phyloP scores from a whole-genome alignment of 2,797 vertebrate genomes.

The Netta rufina region DNA sequence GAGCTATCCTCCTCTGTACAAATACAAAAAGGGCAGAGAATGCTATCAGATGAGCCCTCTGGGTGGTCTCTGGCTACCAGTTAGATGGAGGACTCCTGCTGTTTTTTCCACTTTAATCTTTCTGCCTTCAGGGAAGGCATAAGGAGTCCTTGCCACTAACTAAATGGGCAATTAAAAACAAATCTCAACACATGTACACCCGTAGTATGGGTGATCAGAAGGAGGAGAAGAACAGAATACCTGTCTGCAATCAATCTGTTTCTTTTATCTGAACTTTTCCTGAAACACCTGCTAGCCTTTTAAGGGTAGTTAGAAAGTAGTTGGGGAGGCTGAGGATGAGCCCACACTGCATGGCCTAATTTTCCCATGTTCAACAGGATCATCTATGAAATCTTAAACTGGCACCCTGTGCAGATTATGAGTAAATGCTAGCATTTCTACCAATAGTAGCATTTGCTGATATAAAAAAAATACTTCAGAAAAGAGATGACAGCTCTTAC shows the following conservation, averaged over 20 bases:
- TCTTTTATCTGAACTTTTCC: background rate
- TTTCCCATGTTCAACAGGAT: background rate
- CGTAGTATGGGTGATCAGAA: background rate
- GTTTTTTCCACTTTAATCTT: background rate
- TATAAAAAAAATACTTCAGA: background rate
- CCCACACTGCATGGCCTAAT: rapidly evolving
- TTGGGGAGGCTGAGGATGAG: background rate
- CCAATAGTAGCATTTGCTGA: background rate
- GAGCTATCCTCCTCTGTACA: background rate
- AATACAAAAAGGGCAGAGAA: background rate
- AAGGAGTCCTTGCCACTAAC: background rate
- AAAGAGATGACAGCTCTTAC: background rate
- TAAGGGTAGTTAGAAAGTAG: background rate
- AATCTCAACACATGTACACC: rapidly evolving
- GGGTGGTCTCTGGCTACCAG: background rate
- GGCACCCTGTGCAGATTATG: background rate
- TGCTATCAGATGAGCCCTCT: background rate
- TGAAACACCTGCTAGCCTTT: background rate
- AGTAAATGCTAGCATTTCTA: background rate
- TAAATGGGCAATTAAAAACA: background rate
- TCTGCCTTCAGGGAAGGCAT: background rate
- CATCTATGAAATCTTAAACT: background rate
- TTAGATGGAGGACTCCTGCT: background rate
- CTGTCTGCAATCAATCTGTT: background rate
- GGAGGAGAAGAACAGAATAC: background rate